Percentiles rank a stretch among this genome's conserved stretches.
Evolutionary conservation across 2,113 vertebrate species (phyloP).

Genomic region (Phasianus colchicus): DNA sequence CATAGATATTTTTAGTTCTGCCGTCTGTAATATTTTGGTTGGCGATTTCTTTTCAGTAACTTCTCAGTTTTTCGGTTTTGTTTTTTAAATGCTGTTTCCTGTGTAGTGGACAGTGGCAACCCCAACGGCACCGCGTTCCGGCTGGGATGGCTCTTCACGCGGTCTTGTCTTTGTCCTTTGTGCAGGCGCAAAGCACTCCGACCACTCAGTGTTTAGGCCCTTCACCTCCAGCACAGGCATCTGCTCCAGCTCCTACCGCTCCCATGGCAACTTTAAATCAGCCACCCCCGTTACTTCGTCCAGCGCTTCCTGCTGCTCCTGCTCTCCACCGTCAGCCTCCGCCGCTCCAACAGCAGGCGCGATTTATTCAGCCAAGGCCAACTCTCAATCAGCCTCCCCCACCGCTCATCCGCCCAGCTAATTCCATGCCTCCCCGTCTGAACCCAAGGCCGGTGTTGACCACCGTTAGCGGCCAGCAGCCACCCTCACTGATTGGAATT

Average conservation of each 20-base stretch:
- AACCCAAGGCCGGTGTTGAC: constrained; percentile 90
- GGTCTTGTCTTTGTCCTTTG: constrained; percentile 75
- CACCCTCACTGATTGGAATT: constrained; percentile 86
- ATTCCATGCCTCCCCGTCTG: constrained; percentile 91
- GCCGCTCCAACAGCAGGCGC: constrained; percentile 94
- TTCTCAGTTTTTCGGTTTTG: constrained; percentile 49
- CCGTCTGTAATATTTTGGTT: constrained; percentile 64
- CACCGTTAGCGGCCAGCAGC: constrained; percentile 79
- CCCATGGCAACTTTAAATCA: constrained; percentile 88
- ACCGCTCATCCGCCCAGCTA: constrained; percentile 94
- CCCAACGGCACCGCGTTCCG: constrained; percentile 22
- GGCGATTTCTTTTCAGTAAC: constrained; percentile 73
- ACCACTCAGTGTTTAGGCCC: constrained; percentile 86
- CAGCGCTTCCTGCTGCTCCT: constrained; percentile 91
- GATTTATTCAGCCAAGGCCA: constrained; percentile 91
- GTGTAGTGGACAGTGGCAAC: constrained; percentile 77
- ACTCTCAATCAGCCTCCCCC: constrained; percentile 92
- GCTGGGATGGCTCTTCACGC: constrained; percentile 49
- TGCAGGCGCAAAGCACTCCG: constrained; percentile 84
- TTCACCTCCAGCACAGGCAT: constrained; percentile 85
- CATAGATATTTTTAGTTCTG: constrained; percentile 70
- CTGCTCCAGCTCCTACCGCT: constrained; percentile 80
- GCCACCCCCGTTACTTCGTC: constrained; percentile 94
- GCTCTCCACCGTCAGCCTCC: constrained; percentile 95
- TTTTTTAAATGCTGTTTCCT: constrained; percentile 76